These are phyloP conservation scores for Bursaphelenchus mucronatus DNA, from an alignment of 1,140 invertebrate genomes.

Conservation along the genomic window DNA sequence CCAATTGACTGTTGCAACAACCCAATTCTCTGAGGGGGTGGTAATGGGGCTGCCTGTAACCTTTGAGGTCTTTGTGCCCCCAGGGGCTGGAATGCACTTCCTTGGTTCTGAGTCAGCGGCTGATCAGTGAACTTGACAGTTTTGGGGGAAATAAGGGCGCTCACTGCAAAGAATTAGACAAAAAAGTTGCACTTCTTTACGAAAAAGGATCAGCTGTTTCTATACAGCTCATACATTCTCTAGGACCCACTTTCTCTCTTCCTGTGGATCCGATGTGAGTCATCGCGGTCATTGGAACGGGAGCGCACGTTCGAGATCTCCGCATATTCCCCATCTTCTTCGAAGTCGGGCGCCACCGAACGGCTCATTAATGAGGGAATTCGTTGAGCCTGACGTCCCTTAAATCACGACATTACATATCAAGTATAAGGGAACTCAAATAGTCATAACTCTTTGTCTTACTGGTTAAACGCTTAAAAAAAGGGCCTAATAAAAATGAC, in stretches of 20 bases:
- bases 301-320: conserved; percentile 25
- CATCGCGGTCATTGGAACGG: conserved; percentile 22
- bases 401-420: not conserved
- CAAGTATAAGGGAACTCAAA: not conserved
- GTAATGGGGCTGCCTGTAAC: conserved; percentile 11
- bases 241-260: conserved; percentile 23
- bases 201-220: not conserved
- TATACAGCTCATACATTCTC: not conserved
- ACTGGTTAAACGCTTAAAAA: not conserved
- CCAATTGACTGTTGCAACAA: conserved; percentile 10
- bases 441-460: not conserved
- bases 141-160: conserved; percentile 32
- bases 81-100: conserved; percentile 4
- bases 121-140: conserved; percentile 32
- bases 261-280: conserved; percentile 18
- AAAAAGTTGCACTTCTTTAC: not conserved
- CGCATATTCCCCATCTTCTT: conserved; percentile 20
- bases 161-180: conserved; percentile 22
- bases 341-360: conserved; percentile 10
- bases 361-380: conserved; percentile 12
- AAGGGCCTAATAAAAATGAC: too few species aligned
- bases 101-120: conserved; percentile 7
- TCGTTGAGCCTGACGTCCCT: conserved; percentile 1
- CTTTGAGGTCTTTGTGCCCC: conserved; percentile 17
- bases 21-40: conserved; percentile 12